Percentiles rank a stretch among this genome's conserved stretches.
phyloP scores from a whole-genome alignment of 2,888 invertebrate genomes.

The Agrypnus murinus region DNA sequence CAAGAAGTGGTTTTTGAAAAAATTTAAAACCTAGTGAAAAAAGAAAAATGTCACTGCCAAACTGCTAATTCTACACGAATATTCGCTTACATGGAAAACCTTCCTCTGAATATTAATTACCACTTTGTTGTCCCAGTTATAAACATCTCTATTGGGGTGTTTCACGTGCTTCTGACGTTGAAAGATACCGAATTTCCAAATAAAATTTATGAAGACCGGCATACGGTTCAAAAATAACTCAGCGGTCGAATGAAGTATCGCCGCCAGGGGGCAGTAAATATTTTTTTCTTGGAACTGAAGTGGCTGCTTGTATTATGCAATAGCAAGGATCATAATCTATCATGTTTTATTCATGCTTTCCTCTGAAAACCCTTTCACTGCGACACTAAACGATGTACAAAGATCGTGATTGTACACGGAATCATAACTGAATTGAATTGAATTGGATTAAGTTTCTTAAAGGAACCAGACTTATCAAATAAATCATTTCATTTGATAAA shows the following conservation, averaged over 20 bases:
- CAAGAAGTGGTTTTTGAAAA: too few species aligned
- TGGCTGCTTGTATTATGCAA: constrained; percentile 15
- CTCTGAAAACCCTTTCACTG: background rate
- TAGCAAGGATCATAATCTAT: constrained; percentile 24
- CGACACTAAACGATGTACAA: background rate
- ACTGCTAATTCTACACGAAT: constrained; percentile 11
- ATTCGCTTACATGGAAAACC: constrained; percentile 10
- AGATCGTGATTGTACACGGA: too few species aligned
- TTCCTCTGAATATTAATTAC: constrained; percentile 10
- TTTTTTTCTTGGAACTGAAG: constrained; percentile 3
- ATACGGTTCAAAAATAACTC: constrained; percentile 13
- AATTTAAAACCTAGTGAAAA: too few species aligned
- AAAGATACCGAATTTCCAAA: constrained; percentile 13
- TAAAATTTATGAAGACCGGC: constrained; percentile 6
- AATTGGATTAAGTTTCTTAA: too few species aligned
- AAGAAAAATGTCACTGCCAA: background rate
- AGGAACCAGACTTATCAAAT: too few species aligned
- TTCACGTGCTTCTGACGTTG: background rate
- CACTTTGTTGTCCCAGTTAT: background rate
- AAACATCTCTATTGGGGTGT: background rate
- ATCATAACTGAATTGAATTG: too few species aligned
- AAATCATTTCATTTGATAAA: too few species aligned
- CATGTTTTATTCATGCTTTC: constrained; percentile 23
- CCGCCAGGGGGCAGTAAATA: constrained; percentile 15
- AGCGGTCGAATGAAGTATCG: constrained; percentile 7